Evolutionary conservation across 2,797 vertebrate species (phyloP).

Genomic region (Pampus argenteus): DNA sequence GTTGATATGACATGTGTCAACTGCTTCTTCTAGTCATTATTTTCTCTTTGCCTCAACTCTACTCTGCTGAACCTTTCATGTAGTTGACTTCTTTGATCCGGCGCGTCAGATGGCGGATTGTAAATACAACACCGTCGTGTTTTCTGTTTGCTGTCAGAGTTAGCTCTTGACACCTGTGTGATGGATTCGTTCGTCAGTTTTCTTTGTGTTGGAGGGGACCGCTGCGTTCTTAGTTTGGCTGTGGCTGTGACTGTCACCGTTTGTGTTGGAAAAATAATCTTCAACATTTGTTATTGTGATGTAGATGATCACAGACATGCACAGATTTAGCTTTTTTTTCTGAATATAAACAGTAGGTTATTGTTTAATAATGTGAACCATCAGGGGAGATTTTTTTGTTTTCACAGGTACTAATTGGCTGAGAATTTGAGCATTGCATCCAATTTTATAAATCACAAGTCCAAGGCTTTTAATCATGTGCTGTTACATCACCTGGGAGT

Average conservation of each 20-base stretch:
- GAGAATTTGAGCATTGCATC: constrained; percentile 37
- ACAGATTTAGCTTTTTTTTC: constrained; percentile 25
- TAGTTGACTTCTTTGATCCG: constrained; percentile 63
- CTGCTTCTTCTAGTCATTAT: constrained; percentile 66
- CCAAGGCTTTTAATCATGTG: constrained; percentile 39
- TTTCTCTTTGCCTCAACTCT: constrained; percentile 61
- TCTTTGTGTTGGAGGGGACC: constrained; percentile 39
- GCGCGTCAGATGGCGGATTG: constrained; percentile 62
- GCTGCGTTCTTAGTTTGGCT: constrained; percentile 38
- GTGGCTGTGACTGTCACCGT: constrained; percentile 50
- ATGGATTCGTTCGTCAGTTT: constrained; percentile 62
- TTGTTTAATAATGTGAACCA: constrained; percentile 50
- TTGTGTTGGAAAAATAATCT: constrained; percentile 44
- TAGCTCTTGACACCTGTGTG: constrained; percentile 55
- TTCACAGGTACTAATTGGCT: constrained; percentile 51
- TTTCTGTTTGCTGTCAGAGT: constrained; percentile 61
- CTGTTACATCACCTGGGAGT: constrained; percentile 16
- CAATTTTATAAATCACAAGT: constrained; percentile 27
- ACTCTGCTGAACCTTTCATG: constrained; percentile 69
- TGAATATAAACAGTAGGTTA: constrained; percentile 31
- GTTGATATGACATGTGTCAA: constrained; percentile 64
- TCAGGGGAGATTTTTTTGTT: constrained; percentile 30
- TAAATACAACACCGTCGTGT: constrained; percentile 60
- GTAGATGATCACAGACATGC: constrained; percentile 32
- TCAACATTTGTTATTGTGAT: constrained; percentile 49